A percentile compares a stretch with the other conserved stretches of the same genome.
These are phyloP conservation scores for Drosophila parthenogenetica DNA, from an alignment of 2,888 invertebrate genomes.

Conservation along the genomic window DNA sequence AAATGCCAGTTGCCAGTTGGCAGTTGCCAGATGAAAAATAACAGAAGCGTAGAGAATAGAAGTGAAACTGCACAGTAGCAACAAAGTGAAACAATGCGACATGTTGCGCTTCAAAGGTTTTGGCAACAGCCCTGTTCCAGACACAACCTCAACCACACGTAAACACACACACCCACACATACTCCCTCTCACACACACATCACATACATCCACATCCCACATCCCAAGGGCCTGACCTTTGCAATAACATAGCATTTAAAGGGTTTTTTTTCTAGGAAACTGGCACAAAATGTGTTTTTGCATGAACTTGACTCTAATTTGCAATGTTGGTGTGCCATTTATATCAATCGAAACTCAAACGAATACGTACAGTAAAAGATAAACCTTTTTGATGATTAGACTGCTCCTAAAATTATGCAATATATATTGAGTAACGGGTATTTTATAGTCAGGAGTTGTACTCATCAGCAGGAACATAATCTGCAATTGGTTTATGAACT, in stretches of 20 bases:
- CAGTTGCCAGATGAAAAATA: conserved; percentile 18
- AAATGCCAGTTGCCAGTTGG: conserved; percentile 33
- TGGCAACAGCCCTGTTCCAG: conserved; percentile 31
- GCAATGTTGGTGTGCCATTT: background rate
- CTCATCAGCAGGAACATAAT: background rate
- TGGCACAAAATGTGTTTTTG: conserved; percentile 20
- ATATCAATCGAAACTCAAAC: background rate
- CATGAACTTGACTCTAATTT: conserved; percentile 30
- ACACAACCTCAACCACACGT: conserved; percentile 1
- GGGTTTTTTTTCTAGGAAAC: background rate
- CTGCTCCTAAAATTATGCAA: too few relatives aligned
- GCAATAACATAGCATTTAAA: conserved; percentile 33
- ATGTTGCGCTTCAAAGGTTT: conserved; percentile 75
- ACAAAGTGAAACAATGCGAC: conserved; percentile 79
- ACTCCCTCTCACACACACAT: background rate
- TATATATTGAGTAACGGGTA: background rate
- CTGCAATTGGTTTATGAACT: conserved; percentile 41
- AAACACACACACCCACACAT: background rate
- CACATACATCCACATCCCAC: conserved; percentile 1
- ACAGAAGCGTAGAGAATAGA: conserved; percentile 18
- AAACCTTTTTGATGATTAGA: background rate
- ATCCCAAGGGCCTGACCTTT: conserved; percentile 62
- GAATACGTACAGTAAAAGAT: background rate
- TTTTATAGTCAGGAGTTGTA: background rate
- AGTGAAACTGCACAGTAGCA: conserved; percentile 31